A percentile compares a stretch with the other conserved stretches of the same genome.
These are phyloP conservation scores for Ispidina lecontei DNA, from an alignment of 2,797 vertebrate genomes.

Conservation along the genomic window DNA sequence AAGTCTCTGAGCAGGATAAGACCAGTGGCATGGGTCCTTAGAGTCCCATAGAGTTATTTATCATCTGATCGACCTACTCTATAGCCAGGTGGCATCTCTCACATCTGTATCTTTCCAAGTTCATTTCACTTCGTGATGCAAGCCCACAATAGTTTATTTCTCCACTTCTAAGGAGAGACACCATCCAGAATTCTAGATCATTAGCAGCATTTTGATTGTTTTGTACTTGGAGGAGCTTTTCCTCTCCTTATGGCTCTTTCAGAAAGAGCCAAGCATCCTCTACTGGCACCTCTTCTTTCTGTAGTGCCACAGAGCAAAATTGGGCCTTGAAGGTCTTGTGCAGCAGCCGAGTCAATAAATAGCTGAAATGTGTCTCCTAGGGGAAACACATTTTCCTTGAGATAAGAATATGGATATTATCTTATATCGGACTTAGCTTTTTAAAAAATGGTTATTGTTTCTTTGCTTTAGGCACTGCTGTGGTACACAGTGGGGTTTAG, in stretches of 20 bases:
- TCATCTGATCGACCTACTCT: background rate
- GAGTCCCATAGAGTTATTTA: background rate
- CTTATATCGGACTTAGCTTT: background rate
- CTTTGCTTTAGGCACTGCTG: constrained; percentile 23
- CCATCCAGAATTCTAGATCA: background rate
- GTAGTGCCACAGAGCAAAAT: background rate
- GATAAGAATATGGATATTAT: background rate
- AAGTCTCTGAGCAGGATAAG: background rate
- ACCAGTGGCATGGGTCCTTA: background rate
- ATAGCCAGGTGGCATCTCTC: background rate
- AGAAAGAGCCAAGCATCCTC: background rate
- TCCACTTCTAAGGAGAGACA: background rate
- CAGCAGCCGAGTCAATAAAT: background rate
- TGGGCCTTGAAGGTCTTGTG: background rate
- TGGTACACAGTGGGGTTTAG: background rate
- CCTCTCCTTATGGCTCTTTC: background rate
- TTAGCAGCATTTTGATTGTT: background rate
- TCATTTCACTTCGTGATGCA: background rate
- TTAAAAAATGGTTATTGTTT: background rate
- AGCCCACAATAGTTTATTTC: background rate
- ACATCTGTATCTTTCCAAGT: accelerated
- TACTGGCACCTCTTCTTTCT: background rate
- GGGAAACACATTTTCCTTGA: background rate
- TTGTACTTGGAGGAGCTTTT: background rate
- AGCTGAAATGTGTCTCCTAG: background rate